phyloP scores from a whole-genome alignment of 2,113 vertebrate species.

The Electrona antarctica region DNA sequence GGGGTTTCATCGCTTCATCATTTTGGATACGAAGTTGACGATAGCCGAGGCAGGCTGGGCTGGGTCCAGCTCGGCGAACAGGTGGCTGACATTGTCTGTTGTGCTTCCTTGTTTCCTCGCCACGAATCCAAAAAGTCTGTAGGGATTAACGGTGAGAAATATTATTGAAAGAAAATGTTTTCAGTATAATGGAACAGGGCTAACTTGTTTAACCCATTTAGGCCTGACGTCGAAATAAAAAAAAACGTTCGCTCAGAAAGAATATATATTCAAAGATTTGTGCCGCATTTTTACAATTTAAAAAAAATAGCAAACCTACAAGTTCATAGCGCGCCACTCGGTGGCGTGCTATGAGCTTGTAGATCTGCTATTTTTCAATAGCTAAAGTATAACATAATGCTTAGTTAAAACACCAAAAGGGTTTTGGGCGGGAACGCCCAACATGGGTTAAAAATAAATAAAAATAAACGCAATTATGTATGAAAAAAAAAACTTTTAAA shows the following conservation, averaged over 20 bases:
- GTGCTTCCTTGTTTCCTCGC: conserved; percentile 98
- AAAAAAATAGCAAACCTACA: background rate
- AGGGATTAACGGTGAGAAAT: conserved; percentile 16
- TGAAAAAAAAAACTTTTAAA: too few relatives aligned
- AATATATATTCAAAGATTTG: background rate
- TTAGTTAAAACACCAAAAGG: too few relatives aligned
- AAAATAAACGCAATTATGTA: too few relatives aligned
- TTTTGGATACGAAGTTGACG: conserved; percentile 92
- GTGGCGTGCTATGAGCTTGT: too few relatives aligned
- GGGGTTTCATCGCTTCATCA: conserved; percentile 90
- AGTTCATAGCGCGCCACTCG: too few relatives aligned
- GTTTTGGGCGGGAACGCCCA: too few relatives aligned
- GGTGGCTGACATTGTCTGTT: conserved; percentile 96
- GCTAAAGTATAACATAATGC: too few relatives aligned
- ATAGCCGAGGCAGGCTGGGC: conserved; percentile 93
- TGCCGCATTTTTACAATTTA: too few relatives aligned
- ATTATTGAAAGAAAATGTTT: background rate
- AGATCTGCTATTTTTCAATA: too few relatives aligned
- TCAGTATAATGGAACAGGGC: background rate
- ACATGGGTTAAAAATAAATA: too few relatives aligned
- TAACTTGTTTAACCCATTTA: too few relatives aligned
- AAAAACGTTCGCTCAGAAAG: background rate
- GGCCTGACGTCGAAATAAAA: background rate
- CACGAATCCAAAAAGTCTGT: conserved; percentile 94
- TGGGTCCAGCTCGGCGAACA: conserved; percentile 94